Evolutionary conservation across 2,888 invertebrate genomes (phyloP), one percentile per base, ranked within the genome.

Genomic region (Phaedon cochleariae): DNA sequence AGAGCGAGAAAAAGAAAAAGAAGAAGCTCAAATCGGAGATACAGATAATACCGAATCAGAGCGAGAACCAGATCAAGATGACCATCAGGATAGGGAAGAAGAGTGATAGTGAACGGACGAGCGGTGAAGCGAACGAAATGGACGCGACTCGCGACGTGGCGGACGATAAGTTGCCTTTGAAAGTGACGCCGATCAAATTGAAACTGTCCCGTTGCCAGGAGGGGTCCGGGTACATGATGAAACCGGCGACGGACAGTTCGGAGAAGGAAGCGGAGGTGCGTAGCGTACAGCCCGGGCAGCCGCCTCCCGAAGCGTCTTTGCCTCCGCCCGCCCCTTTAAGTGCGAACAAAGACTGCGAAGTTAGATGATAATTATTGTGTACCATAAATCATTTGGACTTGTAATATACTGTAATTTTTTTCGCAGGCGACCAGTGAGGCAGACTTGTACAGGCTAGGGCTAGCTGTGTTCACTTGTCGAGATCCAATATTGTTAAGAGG

Each of bases 151-250:
- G 57, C 29, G 53, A 34, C 5, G 48, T 26, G 26, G 58, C 53
- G 26, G 64, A 64, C 41, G 64, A 66, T 20, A 51, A 62, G 59
- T 41, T 20, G 55, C 69, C 68, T 22, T 67, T 71, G 17, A 78
- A 91, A 85, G 88, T 90, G 74, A 90, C 91, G 34, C 94, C 94
- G 12, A 92, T 95, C 73, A 89, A 93, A 73, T 88, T 95, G 85
- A 95, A 95, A 87, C 82, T 95, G 73, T 89, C 94, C 55, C 89
- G 94, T 71, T 92, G 91, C 77, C 90, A 92, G 68, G 91, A 92
- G 78, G 95, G 95, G 70, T 91, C 89, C 45, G 88, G 87, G 29
- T 89, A 89, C 80, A 86, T 89, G 73, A 89, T 88, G 88, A 86
- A 87, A 73, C 74, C 77, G 1, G 73, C 74, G 53, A 65, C 71